Evolutionary conservation across 2,888 invertebrate species (phyloP), one percentile per base, ranked within the genome.

Genomic region (Phrixothrix hirtus): DNA sequence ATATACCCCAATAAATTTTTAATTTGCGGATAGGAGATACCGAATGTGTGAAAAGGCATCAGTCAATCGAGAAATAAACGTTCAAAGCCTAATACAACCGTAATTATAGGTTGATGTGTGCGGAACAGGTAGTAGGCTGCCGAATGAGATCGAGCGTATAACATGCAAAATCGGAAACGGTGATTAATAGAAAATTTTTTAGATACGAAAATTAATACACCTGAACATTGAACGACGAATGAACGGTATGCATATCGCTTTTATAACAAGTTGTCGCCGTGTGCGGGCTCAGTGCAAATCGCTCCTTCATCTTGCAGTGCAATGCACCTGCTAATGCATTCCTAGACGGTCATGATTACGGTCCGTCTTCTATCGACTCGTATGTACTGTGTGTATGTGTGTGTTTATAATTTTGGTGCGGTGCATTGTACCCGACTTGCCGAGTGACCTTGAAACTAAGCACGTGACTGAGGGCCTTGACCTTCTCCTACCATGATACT

Each of bases 401-500:
- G 47, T 57, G 43, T 53, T 53, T 53, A 42, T 52, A 46, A 44
- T 51, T 52, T 47, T 30, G 31, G 27, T 42, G 32, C 43, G 57
- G 45, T 66, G 67, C 65, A 66, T 67, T 67, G 67, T 62, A 61
- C 64, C 54, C 57, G 59, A 57, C 50, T 62, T 58, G 63, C 62
- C 63, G 62, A 46, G 63, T 73, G 79, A 79, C 80, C 80, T 80
- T 80, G 80, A 75, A 75, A 71, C 69, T 68, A 73, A 74, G 73
- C 79, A 79, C 79, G 79, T 79, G 79, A 80, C 75, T 71, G 68
- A 77, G 79, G 79, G 79, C 80, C 80, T 80, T 80, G 80, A 79
- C 79, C 79, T 79, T 78, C 66, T 54, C 63, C 61, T 57, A 58
- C 47, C 62, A 58, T 47, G 21, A 31, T 30, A 34, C 29, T 17